Percentiles rank a stretch among this genome's conserved stretches.
phyloP scores from a whole-genome alignment of 2,797 vertebrate species.

The Sebastes matsubarae region DNA sequence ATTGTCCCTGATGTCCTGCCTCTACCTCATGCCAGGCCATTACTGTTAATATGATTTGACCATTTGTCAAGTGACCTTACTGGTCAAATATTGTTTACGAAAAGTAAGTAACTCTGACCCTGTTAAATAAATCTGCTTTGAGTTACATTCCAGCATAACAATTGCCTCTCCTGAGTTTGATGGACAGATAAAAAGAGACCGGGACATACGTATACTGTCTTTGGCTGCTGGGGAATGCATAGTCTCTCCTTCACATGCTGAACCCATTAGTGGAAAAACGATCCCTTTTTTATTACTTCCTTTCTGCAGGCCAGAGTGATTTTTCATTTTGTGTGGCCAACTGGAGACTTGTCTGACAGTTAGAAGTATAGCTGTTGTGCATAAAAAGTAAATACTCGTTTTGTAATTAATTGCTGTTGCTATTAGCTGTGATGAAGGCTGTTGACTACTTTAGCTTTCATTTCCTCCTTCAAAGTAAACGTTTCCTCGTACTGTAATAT shows the following conservation, averaged over 20 bases:
- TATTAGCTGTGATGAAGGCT: conserved; percentile 33
- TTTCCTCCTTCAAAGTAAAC: conserved; percentile 27
- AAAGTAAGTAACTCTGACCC: conserved; percentile 1
- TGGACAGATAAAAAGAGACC: conserved; percentile 51
- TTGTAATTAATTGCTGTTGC: conserved; percentile 35
- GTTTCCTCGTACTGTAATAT: neutral
- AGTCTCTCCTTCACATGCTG: conserved; percentile 65
- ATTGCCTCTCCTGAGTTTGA: conserved; percentile 34
- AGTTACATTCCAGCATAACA: conserved; percentile 36
- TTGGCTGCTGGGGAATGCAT: conserved; percentile 50
- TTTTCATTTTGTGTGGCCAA: conserved; percentile 67
- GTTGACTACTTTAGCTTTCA: conserved; percentile 21
- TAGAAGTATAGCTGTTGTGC: conserved; percentile 35
- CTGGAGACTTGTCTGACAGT: conserved; percentile 46
- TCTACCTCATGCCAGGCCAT: neutral
- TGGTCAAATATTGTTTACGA: neutral
- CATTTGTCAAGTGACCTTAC: conserved; percentile 10
- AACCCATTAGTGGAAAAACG: conserved; percentile 68
- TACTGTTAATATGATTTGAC: neutral
- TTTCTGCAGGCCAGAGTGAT: conserved; percentile 60
- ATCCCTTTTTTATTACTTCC: conserved; percentile 69
- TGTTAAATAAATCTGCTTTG: conserved; percentile 36
- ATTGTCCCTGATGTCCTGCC: neutral
- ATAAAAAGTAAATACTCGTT: conserved; percentile 38
- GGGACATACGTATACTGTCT: conserved; percentile 34